Conservation (phyloP, 2,888 invertebrate species). For the Cryptocephalus primarius region DNA sequence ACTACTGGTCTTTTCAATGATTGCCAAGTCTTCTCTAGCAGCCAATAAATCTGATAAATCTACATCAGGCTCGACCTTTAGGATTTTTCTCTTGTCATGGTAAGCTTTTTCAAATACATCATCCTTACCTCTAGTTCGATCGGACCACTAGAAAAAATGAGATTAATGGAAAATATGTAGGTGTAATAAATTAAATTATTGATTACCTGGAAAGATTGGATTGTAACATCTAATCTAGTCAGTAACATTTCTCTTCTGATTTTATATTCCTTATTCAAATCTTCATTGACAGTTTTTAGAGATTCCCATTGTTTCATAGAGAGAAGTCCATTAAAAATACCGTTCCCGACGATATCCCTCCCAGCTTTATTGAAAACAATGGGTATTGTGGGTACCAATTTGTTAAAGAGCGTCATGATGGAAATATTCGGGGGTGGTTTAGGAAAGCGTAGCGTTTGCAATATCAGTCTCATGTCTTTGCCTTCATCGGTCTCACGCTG, state of each 20-base stretch:
- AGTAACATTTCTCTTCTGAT: slow-evolving; percentile 77
- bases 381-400: slow-evolving; percentile 59
- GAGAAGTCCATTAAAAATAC: slow-evolving; percentile 61
- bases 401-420: slow-evolving; percentile 63
- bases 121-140: slow-evolving; percentile 61
- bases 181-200: neutral
- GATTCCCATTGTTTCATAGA: slow-evolving; percentile 75
- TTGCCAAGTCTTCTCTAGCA: slow-evolving; percentile 70
- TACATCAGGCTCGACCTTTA: slow-evolving; percentile 52
- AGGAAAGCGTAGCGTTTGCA: slow-evolving; percentile 70
- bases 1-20: slow-evolving; percentile 88
- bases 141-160: slow-evolving; percentile 63
- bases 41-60: slow-evolving; percentile 70
- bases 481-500: slow-evolving; percentile 80
- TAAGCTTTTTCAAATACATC: slow-evolving; percentile 55
- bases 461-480: slow-evolving; percentile 61
- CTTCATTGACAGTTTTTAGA: slow-evolving; percentile 55
- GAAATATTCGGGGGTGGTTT: slow-evolving; percentile 82
- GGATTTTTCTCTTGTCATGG: slow-evolving; percentile 40
- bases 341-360: slow-evolving; percentile 56
- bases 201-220: slow-evolving; percentile 85
- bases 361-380: slow-evolving; percentile 49
- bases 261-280: slow-evolving; percentile 72
- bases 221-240: slow-evolving; percentile 87
- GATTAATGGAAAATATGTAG: neutral